Conservation (phyloP, 2,888 invertebrate genomes). For the Fragum sueziense region DNA sequence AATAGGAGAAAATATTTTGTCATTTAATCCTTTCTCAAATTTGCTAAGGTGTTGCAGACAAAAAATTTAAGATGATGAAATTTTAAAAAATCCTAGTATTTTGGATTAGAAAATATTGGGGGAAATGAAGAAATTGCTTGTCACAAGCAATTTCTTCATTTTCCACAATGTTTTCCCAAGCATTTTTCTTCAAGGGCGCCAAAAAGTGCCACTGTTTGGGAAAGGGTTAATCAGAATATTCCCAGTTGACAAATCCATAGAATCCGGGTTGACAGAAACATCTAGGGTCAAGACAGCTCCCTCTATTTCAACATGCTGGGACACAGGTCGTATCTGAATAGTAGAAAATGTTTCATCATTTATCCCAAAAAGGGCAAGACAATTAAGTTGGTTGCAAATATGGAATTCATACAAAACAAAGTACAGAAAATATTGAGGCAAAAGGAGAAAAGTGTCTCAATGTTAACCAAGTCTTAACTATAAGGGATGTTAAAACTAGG, state of each 20-base stretch:
- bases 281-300: slow-evolving; percentile 55
- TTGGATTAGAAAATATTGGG: not conserved
- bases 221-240: slow-evolving; percentile 28
- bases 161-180: no score
- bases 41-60: no score
- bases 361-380: no score
- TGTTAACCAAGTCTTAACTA: no score
- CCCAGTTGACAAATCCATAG: slow-evolving; percentile 66
- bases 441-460: no score
- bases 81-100: no score
- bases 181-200: not conserved
- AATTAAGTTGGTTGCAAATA: no score
- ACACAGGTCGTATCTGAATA: slow-evolving; percentile 63
- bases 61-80: not conserved
- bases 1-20: not conserved
- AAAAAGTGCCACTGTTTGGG: not conserved
- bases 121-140: not conserved
- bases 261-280: slow-evolving; percentile 64
- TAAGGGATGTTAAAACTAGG: no score
- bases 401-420: no score
- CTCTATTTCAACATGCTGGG: slow-evolving; percentile 66
- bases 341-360: no score
- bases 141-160: no score
- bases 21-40: not conserved
- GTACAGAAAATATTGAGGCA: no score